phyloP scores from a whole-genome alignment of 2,888 invertebrate genomes.

The Hemithea aestivaria region DNA sequence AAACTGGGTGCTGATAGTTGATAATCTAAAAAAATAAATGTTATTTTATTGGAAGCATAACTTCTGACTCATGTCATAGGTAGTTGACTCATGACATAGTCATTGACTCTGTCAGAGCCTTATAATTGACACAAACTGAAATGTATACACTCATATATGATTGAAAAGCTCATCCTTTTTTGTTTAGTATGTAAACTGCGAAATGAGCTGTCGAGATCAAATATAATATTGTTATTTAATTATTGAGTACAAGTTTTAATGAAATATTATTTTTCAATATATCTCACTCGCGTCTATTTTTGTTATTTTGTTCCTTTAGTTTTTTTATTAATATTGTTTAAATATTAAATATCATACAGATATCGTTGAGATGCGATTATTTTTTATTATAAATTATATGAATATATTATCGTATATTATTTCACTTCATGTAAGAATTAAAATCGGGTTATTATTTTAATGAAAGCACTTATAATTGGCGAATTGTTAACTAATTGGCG shows the following conservation, averaged over 20 bases:
- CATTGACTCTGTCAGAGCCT: no score
- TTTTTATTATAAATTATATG: slow-evolving; percentile 53
- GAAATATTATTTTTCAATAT: slow-evolving; percentile 74
- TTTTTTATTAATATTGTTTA: slow-evolving; percentile 76
- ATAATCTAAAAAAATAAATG: no score
- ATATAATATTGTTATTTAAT: slow-evolving; percentile 79
- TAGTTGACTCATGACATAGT: no score
- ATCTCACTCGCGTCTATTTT: slow-evolving; percentile 73
- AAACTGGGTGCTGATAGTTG: no score
- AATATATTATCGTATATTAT: slow-evolving; percentile 48
- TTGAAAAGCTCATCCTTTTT: slow-evolving; percentile 60
- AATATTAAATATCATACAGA: slow-evolving; percentile 61
- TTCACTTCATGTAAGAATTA: slow-evolving; percentile 65
- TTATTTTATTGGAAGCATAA: no score
- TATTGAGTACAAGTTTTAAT: slow-evolving; percentile 78
- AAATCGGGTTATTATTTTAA: slow-evolving; percentile 35
- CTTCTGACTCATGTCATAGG: no score
- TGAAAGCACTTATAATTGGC: slow-evolving; percentile 26
- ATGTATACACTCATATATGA: slow-evolving; percentile 47
- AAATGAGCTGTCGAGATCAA: slow-evolving; percentile 73
- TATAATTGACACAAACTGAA: no score
- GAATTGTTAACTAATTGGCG: slow-evolving; percentile 46
- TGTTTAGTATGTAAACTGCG: slow-evolving; percentile 49
- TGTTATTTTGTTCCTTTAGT: slow-evolving; percentile 78
- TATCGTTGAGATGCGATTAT: slow-evolving; percentile 54